Percentiles rank a stretch among this genome's conserved stretches.
phyloP scores from a whole-genome alignment of 1,140 invertebrate species.

The Trachymyrmex cornetzi region DNA sequence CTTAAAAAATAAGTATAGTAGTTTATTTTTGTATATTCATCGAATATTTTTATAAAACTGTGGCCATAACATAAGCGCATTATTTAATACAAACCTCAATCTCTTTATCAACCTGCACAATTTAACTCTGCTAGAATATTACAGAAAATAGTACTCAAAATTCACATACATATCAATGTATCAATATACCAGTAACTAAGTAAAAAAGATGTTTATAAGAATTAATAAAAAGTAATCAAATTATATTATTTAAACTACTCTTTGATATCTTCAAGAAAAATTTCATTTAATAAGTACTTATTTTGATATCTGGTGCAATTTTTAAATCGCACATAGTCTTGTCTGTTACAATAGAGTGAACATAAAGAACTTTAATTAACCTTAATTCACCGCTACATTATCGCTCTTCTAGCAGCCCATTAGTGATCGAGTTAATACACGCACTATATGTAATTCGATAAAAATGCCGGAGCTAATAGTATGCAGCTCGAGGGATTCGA shows the following conservation, averaged over 20 bases:
- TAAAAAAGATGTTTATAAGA: conserved; percentile 35
- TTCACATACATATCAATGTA: conserved; percentile 60
- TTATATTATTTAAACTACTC: background rate
- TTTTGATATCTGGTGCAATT: background rate
- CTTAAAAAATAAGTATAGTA: background rate
- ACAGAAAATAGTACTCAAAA: conserved; percentile 38
- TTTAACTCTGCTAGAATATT: conserved; percentile 48
- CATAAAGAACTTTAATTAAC: conserved; percentile 55
- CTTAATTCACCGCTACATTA: conserved; percentile 54
- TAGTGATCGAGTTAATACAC: conserved; percentile 57
- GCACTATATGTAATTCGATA: conserved; percentile 60
- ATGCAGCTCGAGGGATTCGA: conserved; percentile 50
- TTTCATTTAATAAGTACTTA: background rate
- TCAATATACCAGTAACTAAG: conserved; percentile 46
- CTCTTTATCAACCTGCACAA: conserved; percentile 21
- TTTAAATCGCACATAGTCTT: background rate
- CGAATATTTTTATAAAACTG: conserved; percentile 53
- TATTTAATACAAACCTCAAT: conserved; percentile 28
- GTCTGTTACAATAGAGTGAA: conserved; percentile 15
- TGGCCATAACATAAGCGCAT: conserved; percentile 25
- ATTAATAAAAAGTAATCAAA: conserved; percentile 20
- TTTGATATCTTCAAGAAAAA: background rate
- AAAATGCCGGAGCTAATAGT: conserved; percentile 55
- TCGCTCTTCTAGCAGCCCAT: conserved; percentile 47
- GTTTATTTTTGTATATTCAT: background rate